Conservation (phyloP, 2,113 vertebrate genomes). For the Sula dactylatra region DNA sequence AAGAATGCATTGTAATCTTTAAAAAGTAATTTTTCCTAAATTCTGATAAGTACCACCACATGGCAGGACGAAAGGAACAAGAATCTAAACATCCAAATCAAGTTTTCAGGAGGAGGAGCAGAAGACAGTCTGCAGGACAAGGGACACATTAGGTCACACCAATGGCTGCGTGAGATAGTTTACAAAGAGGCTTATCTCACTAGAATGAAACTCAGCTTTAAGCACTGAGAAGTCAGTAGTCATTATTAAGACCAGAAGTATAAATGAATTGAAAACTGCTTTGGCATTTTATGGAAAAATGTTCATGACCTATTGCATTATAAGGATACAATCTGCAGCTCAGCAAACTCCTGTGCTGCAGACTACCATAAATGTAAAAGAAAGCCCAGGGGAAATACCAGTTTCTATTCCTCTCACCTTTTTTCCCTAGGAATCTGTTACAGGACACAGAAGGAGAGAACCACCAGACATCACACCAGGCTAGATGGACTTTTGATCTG, state of each 20-base stretch:
- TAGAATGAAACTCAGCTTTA: background rate
- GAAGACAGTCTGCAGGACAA: background rate
- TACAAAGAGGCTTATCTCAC: background rate
- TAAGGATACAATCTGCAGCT: background rate
- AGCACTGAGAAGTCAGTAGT: background rate
- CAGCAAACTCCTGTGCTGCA: background rate
- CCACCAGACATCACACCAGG: background rate
- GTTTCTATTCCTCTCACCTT: background rate
- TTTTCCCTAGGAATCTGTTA: background rate
- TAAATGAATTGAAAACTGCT: background rate
- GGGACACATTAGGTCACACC: background rate
- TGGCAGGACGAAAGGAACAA: background rate
- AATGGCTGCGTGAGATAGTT: background rate
- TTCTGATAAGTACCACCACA: background rate
- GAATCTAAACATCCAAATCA: background rate
- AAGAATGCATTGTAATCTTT: background rate
- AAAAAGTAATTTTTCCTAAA: background rate
- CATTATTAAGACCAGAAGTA: background rate
- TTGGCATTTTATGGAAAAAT: background rate
- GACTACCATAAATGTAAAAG: background rate
- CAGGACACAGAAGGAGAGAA: background rate
- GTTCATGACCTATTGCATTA: background rate
- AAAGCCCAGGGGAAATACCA: background rate
- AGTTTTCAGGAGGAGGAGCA: background rate
- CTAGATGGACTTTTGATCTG: background rate